Evolutionary conservation across 2,888 invertebrate species (phyloP).

Genomic region (Tipula unca): DNA sequence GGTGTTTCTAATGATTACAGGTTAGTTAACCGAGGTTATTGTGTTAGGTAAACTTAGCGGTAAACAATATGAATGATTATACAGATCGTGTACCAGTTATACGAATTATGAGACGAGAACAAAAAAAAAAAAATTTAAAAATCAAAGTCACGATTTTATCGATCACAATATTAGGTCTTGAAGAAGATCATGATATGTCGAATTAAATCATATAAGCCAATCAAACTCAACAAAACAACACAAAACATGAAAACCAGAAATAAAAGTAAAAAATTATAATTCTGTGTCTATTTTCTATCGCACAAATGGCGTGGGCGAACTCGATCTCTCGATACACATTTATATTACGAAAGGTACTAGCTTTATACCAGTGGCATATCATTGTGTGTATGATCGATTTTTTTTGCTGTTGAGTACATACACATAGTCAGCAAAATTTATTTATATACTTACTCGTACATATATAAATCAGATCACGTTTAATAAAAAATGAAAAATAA

Average conservation of each 20-base stretch:
- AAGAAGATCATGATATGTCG: background rate
- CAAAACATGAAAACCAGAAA: background rate
- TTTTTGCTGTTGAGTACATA: background rate
- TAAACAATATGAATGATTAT: background rate
- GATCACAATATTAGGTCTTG: background rate
- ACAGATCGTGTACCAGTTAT: background rate
- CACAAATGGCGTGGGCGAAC: background rate
- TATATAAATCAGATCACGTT: conserved; percentile 18
- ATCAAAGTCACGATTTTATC: background rate
- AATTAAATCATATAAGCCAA: background rate
- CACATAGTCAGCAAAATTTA: background rate
- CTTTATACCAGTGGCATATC: background rate
- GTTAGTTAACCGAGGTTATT: background rate
- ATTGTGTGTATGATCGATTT: background rate
- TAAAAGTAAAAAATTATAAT: background rate
- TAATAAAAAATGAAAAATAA: background rate
- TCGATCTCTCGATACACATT: no score
- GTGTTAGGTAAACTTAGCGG: background rate
- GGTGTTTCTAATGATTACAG: background rate
- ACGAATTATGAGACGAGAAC: background rate
- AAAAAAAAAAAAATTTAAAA: background rate
- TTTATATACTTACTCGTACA: no score
- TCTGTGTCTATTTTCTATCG: background rate
- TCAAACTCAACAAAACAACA: background rate
- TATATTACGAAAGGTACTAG: background rate